Evolutionary conservation across 30 jellyfish, hydroid and myxozoan genomes (phyloP), one percentile per base, ranked within the genome.

Genomic region (Cassiopea xamachana): DNA sequence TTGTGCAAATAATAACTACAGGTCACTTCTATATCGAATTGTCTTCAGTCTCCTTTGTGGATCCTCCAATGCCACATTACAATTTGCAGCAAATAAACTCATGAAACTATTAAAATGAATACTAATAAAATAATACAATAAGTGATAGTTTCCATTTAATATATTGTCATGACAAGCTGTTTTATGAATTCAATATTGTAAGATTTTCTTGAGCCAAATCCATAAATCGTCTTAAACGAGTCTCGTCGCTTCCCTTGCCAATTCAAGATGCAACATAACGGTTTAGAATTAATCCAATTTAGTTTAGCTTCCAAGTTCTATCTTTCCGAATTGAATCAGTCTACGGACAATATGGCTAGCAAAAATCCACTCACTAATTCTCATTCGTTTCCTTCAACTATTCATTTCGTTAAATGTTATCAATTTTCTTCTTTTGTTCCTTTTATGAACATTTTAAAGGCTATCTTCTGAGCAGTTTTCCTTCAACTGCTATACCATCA

Each of bases 321-420:
- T 87, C 94, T 87, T 79, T 87, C 94, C 94, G 90, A 74, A 87
- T 79, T 55, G 94, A 87, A 77, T 79, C 94, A 49, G 58, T 62
- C 50, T 50, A 44, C 58, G 48, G 76, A 73, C 85, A 84, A 73
- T 69, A n/a, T 67, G 86, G 83, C 46, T 84, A 48, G 77, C 46
- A 46, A 73, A 69, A 7, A 70, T 14, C 55, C 27, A 46, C 49
- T 69, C 89, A 48, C 58, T 69, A 49, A 49, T 46, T 83, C 61
- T 46, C 60, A 18, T 83, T 51, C 75, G 5, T 14, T 86, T 64
- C n/a, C 76, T 86, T 27, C 55, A 27, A 71, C 85, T 70, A 49
- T 70, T 71, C n/a, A 82, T 82, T 55, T 45, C 50, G 45, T 14
- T 7, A 67, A 62, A 59, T 68, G 59, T 46, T 64, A 45, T 68